phyloP scores from a whole-genome alignment of 1,140 invertebrate species.

The Paraescarpia echinospica region DNA sequence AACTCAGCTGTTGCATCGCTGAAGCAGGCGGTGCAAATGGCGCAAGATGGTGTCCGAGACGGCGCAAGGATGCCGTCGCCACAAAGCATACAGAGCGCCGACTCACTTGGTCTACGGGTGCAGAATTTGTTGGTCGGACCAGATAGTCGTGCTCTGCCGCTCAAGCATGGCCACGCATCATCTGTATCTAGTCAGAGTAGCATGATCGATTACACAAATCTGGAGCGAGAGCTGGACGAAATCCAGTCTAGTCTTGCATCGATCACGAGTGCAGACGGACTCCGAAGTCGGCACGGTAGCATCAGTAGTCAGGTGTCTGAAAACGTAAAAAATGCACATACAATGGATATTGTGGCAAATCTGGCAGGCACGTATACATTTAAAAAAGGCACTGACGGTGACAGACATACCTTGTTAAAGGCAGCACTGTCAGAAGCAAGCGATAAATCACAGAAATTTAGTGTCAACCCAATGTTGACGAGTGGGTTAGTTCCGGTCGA shows the following conservation, averaged over 20 bases:
- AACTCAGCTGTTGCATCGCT: neutral
- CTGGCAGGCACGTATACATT: neutral
- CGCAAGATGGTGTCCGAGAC: neutral
- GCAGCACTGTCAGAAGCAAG: neutral
- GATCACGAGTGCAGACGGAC: neutral
- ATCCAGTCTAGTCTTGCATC: neutral
- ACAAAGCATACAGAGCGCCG: neutral
- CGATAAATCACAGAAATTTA: neutral
- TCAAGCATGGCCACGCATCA: neutral
- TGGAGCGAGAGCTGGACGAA: neutral
- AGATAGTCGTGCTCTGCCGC: neutral
- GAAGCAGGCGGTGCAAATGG: neutral
- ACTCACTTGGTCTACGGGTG: neutral
- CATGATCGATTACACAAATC: neutral
- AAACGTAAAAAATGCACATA: neutral
- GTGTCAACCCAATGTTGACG: conserved; percentile 8
- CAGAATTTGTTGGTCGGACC: neutral
- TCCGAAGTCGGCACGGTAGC: neutral
- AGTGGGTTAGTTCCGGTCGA: conserved; percentile 16
- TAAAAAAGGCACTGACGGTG: neutral
- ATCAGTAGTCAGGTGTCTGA: neutral
- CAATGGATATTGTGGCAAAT: neutral
- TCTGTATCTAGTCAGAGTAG: neutral
- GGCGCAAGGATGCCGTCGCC: neutral
- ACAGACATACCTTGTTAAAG: neutral